Percentiles rank a stretch among this genome's conserved stretches.
These are phyloP conservation scores for Gastrophysa polygoni DNA, from an alignment of 2,888 invertebrate genomes.

Conservation along the genomic window DNA sequence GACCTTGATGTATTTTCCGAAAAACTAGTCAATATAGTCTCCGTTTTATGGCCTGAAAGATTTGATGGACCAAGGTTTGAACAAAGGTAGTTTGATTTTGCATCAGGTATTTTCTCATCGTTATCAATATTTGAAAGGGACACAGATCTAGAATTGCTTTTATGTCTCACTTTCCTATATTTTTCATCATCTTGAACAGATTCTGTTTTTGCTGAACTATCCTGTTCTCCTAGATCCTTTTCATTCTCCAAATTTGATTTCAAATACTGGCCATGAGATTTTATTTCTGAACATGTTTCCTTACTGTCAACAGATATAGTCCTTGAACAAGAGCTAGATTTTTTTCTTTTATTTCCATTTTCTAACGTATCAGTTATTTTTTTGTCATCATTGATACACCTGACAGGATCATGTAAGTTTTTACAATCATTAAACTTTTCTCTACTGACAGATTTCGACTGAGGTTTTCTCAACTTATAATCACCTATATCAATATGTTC, in stretches of 20 bases:
- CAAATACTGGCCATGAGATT: neutral
- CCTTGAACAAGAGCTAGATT: neutral
- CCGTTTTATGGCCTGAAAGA: neutral
- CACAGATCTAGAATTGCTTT: neutral
- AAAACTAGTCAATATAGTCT: neutral
- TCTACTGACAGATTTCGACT: neutral
- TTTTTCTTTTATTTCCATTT: neutral
- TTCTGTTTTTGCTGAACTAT: neutral
- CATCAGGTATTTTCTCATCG: neutral
- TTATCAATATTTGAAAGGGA: neutral
- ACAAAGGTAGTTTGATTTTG: neutral
- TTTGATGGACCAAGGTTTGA: neutral
- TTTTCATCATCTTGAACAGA: neutral
- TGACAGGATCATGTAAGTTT: neutral
- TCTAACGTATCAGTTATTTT: neutral
- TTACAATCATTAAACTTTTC: neutral
- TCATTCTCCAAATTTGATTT: neutral
- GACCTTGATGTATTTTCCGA: neutral
- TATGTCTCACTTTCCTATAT: neutral
- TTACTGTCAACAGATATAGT: neutral
- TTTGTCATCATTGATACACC: neutral
- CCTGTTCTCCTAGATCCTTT: neutral
- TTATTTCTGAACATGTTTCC: neutral
- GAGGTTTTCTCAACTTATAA: neutral
- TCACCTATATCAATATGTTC: neutral